Evolutionary conservation across 2,888 invertebrate species (phyloP).

Genomic region (Zelleria hepariella): DNA sequence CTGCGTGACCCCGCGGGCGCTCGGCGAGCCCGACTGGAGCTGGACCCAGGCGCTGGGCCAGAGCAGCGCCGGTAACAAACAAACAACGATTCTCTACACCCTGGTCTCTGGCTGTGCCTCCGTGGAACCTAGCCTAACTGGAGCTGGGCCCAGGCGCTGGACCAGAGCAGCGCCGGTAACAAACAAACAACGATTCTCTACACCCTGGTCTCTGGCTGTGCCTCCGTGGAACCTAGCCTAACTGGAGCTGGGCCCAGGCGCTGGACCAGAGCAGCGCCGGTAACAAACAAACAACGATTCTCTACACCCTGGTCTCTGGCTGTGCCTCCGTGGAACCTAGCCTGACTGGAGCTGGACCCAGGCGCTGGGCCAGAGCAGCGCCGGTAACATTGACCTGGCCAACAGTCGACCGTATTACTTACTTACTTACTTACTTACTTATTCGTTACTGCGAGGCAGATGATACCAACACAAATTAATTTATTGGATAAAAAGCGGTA

Average conservation of each 20-base stretch:
- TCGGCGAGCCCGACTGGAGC: constrained; percentile 89
- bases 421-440: no score
- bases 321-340: constrained; percentile 84
- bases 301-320: constrained; percentile 82
- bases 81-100: constrained; percentile 83
- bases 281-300: constrained; percentile 83
- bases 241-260: constrained; percentile 91
- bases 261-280: constrained; percentile 84
- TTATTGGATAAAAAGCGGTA: no score
- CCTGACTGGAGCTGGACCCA: constrained; percentile 94
- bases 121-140: constrained; percentile 87
- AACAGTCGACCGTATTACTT: no score
- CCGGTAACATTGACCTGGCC: no score
- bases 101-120: constrained; percentile 85
- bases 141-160: constrained; percentile 88
- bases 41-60: constrained; percentile 87
- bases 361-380: constrained; percentile 81
- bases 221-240: constrained; percentile 85
- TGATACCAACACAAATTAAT: no score
- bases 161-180: constrained; percentile 84
- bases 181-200: constrained; percentile 85
- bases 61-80: constrained; percentile 84
- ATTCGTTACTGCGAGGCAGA: no score
- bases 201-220: constrained; percentile 83
- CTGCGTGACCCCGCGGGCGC: constrained; percentile 81